Conservation (phyloP, 2,113 vertebrate genomes). For the Brachyistius frenatus region DNA sequence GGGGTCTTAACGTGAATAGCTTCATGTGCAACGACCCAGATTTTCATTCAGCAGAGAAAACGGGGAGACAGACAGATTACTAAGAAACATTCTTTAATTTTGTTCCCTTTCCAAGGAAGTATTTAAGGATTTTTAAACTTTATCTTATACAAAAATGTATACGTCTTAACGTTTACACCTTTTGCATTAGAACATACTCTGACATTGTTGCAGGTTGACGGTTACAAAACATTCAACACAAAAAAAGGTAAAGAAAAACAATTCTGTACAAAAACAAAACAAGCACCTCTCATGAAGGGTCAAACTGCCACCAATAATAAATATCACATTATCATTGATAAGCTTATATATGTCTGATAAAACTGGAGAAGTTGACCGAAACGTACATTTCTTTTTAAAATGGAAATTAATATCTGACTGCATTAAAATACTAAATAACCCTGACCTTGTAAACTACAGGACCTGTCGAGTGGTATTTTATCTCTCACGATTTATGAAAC, state of each 20-base stretch:
- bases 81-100: constrained; percentile 87
- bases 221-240: constrained; percentile 73
- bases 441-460: constrained; percentile 67
- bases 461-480: constrained; percentile 38
- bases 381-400: constrained; percentile 32
- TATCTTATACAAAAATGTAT: constrained; percentile 77
- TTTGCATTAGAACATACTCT: constrained; percentile 70
- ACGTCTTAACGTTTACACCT: constrained; percentile 69
- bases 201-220: constrained; percentile 61
- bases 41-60: not conserved
- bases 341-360: constrained; percentile 64
- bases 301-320: constrained; percentile 66
- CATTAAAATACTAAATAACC: constrained; percentile 75
- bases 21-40: too few relatives aligned
- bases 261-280: constrained; percentile 70
- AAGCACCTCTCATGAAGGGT: constrained; percentile 61
- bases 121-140: constrained; percentile 70
- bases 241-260: constrained; percentile 50
- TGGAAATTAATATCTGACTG: constrained; percentile 30
- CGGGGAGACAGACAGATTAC: constrained; percentile 31
- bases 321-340: constrained; percentile 68
- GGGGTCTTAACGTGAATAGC: too few relatives aligned
- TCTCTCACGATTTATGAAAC: constrained; percentile 26
- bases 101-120: constrained; percentile 73
- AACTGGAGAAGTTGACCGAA: constrained; percentile 54